Base-by-base conservation (phyloP, 2,888 invertebrate genomes). In the Caradrina clavipalpis region DNA sequence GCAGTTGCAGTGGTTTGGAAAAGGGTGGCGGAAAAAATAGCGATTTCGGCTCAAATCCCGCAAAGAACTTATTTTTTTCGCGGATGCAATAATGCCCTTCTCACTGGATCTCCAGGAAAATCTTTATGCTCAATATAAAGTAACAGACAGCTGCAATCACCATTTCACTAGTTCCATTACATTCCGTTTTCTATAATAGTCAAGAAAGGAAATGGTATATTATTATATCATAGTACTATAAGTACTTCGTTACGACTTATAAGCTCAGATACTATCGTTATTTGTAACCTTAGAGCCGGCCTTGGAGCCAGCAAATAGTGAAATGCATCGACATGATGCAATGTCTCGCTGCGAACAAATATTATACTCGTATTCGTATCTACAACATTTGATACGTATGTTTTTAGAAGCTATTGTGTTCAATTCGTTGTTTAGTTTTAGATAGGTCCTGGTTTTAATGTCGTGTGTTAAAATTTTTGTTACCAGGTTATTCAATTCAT, bases 271-370 rank as follows among this genome's bases (percentile, higher is more conserved):
- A 85, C 80, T 86, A 87, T 84, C 82, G 73, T 82, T 82, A 86
- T 87, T 89, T 87, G 85, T 88, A 90, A 90, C 93, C 93, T 93
- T 91, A 90, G 82, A 70, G 63, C 61, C 87, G 89, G 87, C 92
- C 92, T 93, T 91, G 91, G 80, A 80, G 76, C 84, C 83, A 78
- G 80, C 82, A 83, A 78, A 81, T 74, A 83, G 82, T 82, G 85
- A 88, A 88, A 88, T 90, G 85, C 82, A 84, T 86, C 76, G 62
- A 73, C 77, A 70, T 87, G 73, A 81, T 81, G 86, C 84, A 86
- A 85, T 85, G 72, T 71, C 61, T 66, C 49, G 66, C 66, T 58
- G 49, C 57, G 22, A 84, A 71, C 82, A 71, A 73, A 75, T 68
- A 76, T 68, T 66, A 70, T 49, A 76, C 53, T 72, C 50, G 60